These are phyloP conservation scores for Procambarus virginalis DNA, from an alignment of 1,140 invertebrate species.

Conservation along the genomic window DNA sequence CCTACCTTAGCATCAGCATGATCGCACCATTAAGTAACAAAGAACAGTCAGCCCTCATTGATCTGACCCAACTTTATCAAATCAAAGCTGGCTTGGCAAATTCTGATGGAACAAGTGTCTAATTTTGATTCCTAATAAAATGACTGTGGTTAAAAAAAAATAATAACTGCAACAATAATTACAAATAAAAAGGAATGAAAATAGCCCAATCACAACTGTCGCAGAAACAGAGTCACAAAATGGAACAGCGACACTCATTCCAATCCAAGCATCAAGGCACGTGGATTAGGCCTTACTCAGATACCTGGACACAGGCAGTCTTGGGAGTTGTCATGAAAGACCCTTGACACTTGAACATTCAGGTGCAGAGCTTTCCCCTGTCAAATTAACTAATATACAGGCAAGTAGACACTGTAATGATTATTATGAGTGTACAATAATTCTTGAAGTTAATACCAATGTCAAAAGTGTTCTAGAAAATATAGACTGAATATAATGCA, in stretches of 20 bases:
- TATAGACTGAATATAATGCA: neutral
- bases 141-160: neutral
- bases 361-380: constrained; percentile 35
- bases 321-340: constrained; percentile 35
- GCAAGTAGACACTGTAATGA: neutral
- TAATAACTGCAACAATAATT: neutral
- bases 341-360: constrained; percentile 44
- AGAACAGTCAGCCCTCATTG: constrained; percentile 35
- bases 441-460: neutral
- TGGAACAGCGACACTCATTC: constrained; percentile 12
- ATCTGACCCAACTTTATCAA: constrained; percentile 4
- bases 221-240: neutral
- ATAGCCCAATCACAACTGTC: constrained; percentile 8
- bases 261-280: constrained; percentile 49
- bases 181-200: neutral
- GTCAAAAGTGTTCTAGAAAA: neutral
- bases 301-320: constrained; percentile 32
- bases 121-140: neutral
- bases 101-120: constrained; percentile 32
- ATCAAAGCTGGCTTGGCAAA: neutral
- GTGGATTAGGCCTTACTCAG: constrained; percentile 22
- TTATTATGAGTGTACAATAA: neutral
- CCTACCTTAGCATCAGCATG: constrained; percentile 46
- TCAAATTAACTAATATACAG: constrained; percentile 21
- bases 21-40: constrained; percentile 56